phyloP scores from a whole-genome alignment of 2,113 vertebrate species.

The Catharus bicknelli region DNA sequence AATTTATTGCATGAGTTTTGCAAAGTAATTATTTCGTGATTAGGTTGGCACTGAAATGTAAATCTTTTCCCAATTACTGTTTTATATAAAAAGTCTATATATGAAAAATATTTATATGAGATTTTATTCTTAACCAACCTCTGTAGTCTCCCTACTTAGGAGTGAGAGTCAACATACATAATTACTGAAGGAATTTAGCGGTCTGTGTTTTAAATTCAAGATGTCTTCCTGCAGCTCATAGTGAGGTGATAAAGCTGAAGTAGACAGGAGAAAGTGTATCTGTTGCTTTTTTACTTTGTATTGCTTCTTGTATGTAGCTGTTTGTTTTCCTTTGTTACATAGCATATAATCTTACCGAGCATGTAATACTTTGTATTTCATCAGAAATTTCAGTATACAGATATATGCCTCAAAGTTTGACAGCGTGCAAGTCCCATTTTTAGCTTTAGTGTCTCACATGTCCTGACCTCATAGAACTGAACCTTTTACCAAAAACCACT shows the following conservation, averaged over 20 bases:
- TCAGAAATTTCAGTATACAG: background rate
- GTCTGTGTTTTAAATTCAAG: background rate
- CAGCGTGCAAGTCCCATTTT: background rate
- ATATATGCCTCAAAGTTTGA: background rate
- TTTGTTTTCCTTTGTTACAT: background rate
- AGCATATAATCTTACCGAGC: rapidly evolving
- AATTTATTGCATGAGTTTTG: background rate
- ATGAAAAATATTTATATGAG: background rate
- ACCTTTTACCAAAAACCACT: background rate
- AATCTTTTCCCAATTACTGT: background rate
- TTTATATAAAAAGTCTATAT: background rate
- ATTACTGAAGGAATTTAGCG: background rate
- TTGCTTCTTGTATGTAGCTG: background rate
- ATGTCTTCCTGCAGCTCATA: background rate
- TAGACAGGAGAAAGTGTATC: background rate
- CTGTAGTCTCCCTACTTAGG: background rate
- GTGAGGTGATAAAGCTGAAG: background rate
- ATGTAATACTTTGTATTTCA: background rate
- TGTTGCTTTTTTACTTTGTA: background rate
- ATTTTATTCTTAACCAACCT: background rate
- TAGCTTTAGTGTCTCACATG: background rate
- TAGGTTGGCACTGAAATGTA: background rate
- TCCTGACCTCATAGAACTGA: background rate
- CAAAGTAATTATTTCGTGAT: background rate
- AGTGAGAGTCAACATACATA: background rate